These are phyloP conservation scores for Rutilus rutilus DNA, from an alignment of 2,113 vertebrate genomes.

Conservation along the genomic window DNA sequence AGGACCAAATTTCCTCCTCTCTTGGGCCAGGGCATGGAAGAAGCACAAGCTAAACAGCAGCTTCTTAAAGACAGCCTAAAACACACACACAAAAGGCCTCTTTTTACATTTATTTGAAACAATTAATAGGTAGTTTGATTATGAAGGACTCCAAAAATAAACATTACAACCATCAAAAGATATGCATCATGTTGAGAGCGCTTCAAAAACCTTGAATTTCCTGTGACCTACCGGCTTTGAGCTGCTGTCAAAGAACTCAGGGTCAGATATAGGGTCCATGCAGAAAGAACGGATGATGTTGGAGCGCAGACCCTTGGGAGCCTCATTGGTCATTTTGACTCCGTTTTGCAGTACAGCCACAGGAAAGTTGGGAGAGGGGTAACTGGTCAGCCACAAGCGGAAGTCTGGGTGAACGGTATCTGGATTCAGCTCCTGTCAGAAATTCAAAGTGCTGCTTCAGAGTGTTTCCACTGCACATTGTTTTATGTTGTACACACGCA, in stretches of 20 bases:
- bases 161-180: background rate
- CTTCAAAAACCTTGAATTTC: background rate
- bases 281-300: conserved; percentile 86
- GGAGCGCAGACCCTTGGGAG: conserved; percentile 85
- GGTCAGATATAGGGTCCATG: conserved; percentile 89
- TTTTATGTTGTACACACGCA: background rate
- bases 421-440: conserved; percentile 81
- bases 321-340: conserved; percentile 92
- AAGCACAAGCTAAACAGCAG: conserved; percentile 87
- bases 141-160: background rate
- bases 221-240: conserved; percentile 80
- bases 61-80: conserved; percentile 86
- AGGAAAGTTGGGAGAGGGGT: conserved; percentile 85
- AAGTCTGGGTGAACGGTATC: conserved; percentile 88
- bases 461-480: background rate
- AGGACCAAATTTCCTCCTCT: conserved; percentile 88
- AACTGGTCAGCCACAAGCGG: conserved; percentile 90
- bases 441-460: background rate
- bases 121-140: background rate
- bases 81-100: conserved; percentile 22
- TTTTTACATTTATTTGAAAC: background rate
- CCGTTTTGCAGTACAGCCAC: conserved; percentile 89
- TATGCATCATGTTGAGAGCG: background rate
- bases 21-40: conserved; percentile 87
- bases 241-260: conserved; percentile 83